Evolutionary conservation across 2,888 invertebrate species (phyloP), one percentile per base, ranked within the genome.

Genomic region (Entomobrya proxima): DNA sequence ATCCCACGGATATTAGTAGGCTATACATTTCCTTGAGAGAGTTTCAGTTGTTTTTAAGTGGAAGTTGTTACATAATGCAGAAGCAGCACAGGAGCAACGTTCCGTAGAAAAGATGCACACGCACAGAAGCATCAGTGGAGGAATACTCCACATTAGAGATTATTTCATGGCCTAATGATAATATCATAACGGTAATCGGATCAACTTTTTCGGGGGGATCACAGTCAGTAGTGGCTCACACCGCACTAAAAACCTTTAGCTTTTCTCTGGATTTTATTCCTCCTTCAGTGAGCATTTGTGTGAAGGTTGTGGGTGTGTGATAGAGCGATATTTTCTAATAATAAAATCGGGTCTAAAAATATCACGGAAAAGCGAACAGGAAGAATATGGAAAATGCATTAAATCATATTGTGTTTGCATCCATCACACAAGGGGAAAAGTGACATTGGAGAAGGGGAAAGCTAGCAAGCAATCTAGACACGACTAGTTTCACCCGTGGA

Each of bases 171-270:
- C 24, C 11, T 44, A 69, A 69, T 69, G 69, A 40, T 69, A 44
- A 44, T 69, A 69, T 69, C 69, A 69, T 69, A 37, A 27, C 7
- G 69, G 69, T 69, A 69, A 69, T 69, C 69, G 69, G 44, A 69
- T 69, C 69, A 69, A 40, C 44, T 40, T 32, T 27, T 13, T 2
- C 5, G n/a, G 47, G n/a, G 30, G 24, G 24, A 24, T 30, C 4
- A 58, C 27, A n/a, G n/a, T n/a, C n/a, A n/a, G n/a, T n/a, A n/a
- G n/a, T n/a, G n/a, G n/a, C n/a, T n/a, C n/a, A n/a, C n/a, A n/a
- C n/a, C n/a, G n/a, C n/a, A n/a, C n/a, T n/a, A n/a, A n/a, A n/a
- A n/a, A n/a, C n/a, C n/a, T n/a, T n/a, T n/a, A n/a, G n/a, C n/a
- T n/a, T n/a, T n/a, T n/a, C n/a, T n/a, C n/a, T n/a, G n/a, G n/a